Conservation (phyloP, 2,888 invertebrate species). For the Anaspis maculata region DNA sequence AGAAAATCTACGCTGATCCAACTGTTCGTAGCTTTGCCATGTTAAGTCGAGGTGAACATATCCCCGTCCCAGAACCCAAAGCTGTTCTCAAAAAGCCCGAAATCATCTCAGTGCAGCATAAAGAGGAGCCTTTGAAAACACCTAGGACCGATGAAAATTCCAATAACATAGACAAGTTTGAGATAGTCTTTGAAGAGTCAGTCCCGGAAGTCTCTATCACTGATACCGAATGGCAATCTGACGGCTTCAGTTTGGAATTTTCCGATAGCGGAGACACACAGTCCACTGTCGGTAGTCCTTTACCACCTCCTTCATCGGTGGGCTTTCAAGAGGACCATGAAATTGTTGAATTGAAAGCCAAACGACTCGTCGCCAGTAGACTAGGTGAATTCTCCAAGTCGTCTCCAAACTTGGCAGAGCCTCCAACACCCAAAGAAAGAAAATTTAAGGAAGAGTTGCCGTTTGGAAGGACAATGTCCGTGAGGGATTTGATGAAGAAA, state of each 20-base stretch:
- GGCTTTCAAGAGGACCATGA: constrained; percentile 14
- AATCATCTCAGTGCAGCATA: too few relatives aligned
- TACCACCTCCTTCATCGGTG: too few relatives aligned
- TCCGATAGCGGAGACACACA: constrained; percentile 13
- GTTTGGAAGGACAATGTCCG: constrained; percentile 21
- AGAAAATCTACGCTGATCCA: constrained; percentile 28
- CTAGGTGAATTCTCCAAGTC: constrained; percentile 31
- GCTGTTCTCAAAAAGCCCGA: too few relatives aligned
- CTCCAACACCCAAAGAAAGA: neutral
- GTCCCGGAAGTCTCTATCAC: too few relatives aligned
- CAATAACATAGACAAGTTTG: neutral
- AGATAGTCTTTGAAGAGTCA: neutral
- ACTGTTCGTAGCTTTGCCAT: constrained; percentile 25
- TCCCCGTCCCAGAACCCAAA: constrained; percentile 10
- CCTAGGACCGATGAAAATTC: neutral
- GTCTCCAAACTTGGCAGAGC: constrained; percentile 20
- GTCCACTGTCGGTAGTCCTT: too few relatives aligned
- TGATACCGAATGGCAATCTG: constrained; percentile 7
- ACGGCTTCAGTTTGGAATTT: constrained; percentile 21
- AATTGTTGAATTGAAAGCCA: constrained; percentile 25
- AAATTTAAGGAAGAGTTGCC: too few relatives aligned
- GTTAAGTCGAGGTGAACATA: constrained; percentile 18
- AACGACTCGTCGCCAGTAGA: constrained; percentile 25
- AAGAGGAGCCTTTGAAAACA: too few relatives aligned
- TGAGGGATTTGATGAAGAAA: constrained; percentile 29